A percentile compares a stretch with the other conserved stretches of the same genome.
These are phyloP conservation scores for Apis florea DNA, from an alignment of 1,140 invertebrate species.

Conservation along the genomic window DNA sequence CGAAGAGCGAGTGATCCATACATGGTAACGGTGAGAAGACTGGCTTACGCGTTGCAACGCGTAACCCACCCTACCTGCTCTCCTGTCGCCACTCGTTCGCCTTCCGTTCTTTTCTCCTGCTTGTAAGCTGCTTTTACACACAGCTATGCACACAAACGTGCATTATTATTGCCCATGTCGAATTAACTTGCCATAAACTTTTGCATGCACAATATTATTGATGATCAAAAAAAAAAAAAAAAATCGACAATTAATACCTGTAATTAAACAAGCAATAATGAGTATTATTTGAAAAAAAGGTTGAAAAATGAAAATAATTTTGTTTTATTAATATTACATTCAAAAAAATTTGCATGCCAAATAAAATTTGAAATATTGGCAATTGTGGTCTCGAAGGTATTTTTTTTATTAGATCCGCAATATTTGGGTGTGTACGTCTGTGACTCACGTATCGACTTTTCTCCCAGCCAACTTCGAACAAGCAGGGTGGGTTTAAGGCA, in stretches of 20 bases:
- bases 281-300: not conserved
- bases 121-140: not conserved
- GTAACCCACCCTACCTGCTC: slow-evolving; percentile 51
- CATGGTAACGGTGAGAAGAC: slow-evolving; percentile 67
- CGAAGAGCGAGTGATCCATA: slow-evolving; percentile 67
- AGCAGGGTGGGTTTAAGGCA: slow-evolving; percentile 38
- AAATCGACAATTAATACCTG: too few species aligned
- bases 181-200: not conserved
- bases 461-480: slow-evolving; percentile 48
- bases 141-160: not conserved
- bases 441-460: slow-evolving; percentile 73
- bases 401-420: slow-evolving; percentile 31
- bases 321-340: not conserved
- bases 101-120: slow-evolving; percentile 11
- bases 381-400: not conserved
- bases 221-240: too few species aligned
- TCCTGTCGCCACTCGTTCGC: slow-evolving; percentile 25
- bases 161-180: not conserved
- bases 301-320: not conserved
- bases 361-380: not conserved
- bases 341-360: not conserved
- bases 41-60: slow-evolving; percentile 58
- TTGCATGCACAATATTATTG: too few species aligned
- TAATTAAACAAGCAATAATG: not conserved
- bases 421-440: slow-evolving; percentile 46